Conservation (phyloP, 2,797 vertebrate species). For the Sebastes nivosus region DNA sequence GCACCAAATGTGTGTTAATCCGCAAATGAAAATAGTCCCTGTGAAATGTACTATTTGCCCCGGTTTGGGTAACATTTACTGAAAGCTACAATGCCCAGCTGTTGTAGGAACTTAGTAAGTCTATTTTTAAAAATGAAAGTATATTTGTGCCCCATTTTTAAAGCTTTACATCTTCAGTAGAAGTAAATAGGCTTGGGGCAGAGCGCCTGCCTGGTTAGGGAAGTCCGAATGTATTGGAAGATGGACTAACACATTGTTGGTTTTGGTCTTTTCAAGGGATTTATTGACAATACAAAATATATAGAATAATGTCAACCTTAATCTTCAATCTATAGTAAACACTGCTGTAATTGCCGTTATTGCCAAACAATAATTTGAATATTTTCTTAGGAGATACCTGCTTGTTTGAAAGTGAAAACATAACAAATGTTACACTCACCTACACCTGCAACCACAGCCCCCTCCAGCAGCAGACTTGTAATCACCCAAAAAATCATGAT, state of each 20-base stretch:
- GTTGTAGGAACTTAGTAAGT: background rate
- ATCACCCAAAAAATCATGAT: constrained; percentile 62
- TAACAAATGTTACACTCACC: constrained; percentile 68
- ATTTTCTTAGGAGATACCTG: background rate
- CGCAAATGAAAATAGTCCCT: background rate
- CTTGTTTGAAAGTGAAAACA: background rate
- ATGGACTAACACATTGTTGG: background rate
- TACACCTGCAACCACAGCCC: constrained; percentile 35
- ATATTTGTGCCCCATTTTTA: background rate
- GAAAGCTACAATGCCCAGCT: background rate
- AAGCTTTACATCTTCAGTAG: background rate
- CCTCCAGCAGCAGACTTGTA: constrained; percentile 53
- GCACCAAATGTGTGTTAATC: background rate
- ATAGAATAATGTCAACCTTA: background rate
- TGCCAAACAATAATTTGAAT: background rate
- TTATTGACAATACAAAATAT: background rate
- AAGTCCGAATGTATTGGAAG: background rate
- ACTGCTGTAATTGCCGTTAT: background rate
- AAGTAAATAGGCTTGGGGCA: background rate
- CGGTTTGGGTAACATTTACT: background rate
- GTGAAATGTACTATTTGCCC: background rate
- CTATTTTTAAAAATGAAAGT: background rate
- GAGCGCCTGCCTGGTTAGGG: background rate
- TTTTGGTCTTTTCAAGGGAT: background rate
- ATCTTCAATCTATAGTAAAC: background rate